phyloP scores from a whole-genome alignment of 2,113 vertebrate genomes.

The Macaca nemestrina region DNA sequence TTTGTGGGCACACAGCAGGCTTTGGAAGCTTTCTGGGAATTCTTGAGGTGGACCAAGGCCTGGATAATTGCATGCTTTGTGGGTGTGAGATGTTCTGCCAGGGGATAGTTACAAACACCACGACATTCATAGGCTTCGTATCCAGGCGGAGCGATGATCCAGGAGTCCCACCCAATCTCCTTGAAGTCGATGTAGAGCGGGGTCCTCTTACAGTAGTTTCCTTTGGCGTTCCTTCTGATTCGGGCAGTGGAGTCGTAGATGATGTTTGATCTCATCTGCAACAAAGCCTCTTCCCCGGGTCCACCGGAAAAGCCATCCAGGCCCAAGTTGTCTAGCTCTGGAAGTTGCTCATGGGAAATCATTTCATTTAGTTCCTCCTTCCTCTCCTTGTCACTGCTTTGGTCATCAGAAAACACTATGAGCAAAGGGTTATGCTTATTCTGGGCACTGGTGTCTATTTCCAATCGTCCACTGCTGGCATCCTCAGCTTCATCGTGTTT shows the following conservation, averaged over 20 bases:
- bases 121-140: constrained; percentile 97
- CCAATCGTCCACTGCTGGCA: constrained; percentile 83
- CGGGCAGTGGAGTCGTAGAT: constrained; percentile 95
- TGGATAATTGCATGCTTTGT: constrained; percentile 98
- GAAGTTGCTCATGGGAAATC: constrained; percentile 92
- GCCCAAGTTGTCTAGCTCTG: constrained; percentile 84
- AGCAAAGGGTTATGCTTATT: constrained; percentile 94
- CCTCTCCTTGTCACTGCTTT: constrained; percentile 91
- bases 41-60: constrained; percentile 94
- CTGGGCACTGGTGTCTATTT: constrained; percentile 91
- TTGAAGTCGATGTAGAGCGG: constrained; percentile 97
- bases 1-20: constrained; percentile 98
- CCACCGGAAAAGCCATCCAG: constrained; percentile 76
- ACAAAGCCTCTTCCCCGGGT: constrained; percentile 91
- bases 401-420: constrained; percentile 97
- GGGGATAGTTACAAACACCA: constrained; percentile 92
- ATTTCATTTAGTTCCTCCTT: constrained; percentile 94
- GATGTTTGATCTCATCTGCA: constrained; percentile 97
- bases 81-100: constrained; percentile 95
- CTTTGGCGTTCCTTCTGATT: constrained; percentile 95
- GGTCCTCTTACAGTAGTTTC: constrained; percentile 96
- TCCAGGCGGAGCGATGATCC: constrained; percentile 94
- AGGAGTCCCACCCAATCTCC: constrained; percentile 98
- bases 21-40: constrained; percentile 92
- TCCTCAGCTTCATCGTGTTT: constrained; percentile 75